Base-by-base conservation (phyloP, 2,113 vertebrate genomes). In the Baryphthengus martii region DNA sequence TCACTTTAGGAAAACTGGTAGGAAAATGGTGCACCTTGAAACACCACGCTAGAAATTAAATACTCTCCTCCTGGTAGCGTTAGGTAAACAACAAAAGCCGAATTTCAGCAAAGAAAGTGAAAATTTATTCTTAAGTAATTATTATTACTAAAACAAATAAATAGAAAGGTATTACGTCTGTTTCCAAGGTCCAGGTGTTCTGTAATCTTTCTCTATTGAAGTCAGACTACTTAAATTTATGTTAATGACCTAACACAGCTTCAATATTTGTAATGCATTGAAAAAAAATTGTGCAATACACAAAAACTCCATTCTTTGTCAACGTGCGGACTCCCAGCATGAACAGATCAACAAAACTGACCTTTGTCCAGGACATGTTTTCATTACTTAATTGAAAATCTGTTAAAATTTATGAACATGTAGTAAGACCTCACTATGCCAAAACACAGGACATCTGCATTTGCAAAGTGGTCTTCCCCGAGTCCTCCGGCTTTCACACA, bases 81-180 rank as follows among this genome's bases (percentile, higher is more conserved):
- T 28, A 59, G 40, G 49, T 39, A 95, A 92, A 91, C 56, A 94
- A 66, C 75, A 76, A 72, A 93, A 86, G 59, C 25, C 73, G 29
- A 92, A 83, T 73, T 88, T 83, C 80, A 97, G 70, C 7, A 89
- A 93, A 7, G 58, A 74, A 86, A 6, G 15, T 59, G 14, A 96
- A 89, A 90, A 89, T 65, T 33, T 94, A 84, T 90, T 84, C 55
- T 47, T 80, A 95, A 95, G 66, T 65, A 70, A 45, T 80, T 58
- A 53, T n/a, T 55, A 17, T 31, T 73, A n/a, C 29, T 44, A 40
- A 65, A 83, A 75, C 40, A 45, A 71, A 62, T 8, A 85, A 63
- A 58, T 9, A 68, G 17, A n/a, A 83, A 47, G 8, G 1, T 35
- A 47, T 44, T 20, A 20, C 7, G 12, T n/a, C 17, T 85, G 12